phyloP scores from a whole-genome alignment of 2,888 invertebrate genomes.

The Cyclophora albipunctata region DNA sequence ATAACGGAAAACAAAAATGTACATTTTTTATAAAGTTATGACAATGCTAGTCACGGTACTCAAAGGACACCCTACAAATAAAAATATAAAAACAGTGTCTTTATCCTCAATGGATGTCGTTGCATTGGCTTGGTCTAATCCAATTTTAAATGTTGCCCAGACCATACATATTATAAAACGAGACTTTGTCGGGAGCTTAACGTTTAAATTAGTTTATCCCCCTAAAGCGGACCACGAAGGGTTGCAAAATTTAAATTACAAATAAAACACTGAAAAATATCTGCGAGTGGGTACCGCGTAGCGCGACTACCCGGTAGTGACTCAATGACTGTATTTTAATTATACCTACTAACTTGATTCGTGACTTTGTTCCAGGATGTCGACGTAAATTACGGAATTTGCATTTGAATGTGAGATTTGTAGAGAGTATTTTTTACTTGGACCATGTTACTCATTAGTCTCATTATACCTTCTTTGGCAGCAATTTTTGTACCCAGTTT shows the following conservation, averaged over 20 bases:
- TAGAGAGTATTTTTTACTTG: no score
- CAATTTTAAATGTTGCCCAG: conserved; percentile 62
- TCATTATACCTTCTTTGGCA: no score
- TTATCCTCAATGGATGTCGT: conserved; percentile 36
- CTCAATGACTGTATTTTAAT: conserved; percentile 73
- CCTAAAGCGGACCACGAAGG: conserved; percentile 65
- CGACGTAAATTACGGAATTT: no score
- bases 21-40: no score
- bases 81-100: conserved; percentile 18
- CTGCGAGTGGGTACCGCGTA: conserved; percentile 48
- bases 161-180: conserved; percentile 65
- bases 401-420: no score
- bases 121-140: conserved; percentile 32
- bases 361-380: no score
- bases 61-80: neutral
- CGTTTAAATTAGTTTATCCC: conserved; percentile 75
- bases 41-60: neutral
- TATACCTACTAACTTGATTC: conserved; percentile 51
- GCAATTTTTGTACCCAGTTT: no score
- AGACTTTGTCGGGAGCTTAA: conserved; percentile 67
- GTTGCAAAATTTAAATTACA: conserved; percentile 75
- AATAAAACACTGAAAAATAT: conserved; percentile 76
- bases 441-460: no score
- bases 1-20: no score
- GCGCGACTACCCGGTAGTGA: conserved; percentile 37